A percentile compares a stretch with the other conserved stretches of the same genome.
These are phyloP conservation scores for Drosophila suboccidentalis DNA, from an alignment of 2,888 invertebrate species.

Conservation along the genomic window DNA sequence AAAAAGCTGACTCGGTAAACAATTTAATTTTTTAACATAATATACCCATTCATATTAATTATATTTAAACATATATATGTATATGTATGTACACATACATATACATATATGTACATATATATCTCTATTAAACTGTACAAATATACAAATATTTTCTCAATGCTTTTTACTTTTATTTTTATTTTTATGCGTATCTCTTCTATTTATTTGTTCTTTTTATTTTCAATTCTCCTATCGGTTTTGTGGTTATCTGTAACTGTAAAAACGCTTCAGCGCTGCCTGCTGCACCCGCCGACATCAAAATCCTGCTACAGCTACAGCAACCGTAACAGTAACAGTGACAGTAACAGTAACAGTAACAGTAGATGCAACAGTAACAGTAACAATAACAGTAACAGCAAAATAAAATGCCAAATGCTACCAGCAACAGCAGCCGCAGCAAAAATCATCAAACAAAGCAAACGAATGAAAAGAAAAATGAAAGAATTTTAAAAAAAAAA, in stretches of 20 bases:
- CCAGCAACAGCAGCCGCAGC: conserved; percentile 32
- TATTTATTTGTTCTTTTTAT: conserved; percentile 9
- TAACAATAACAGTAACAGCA: conserved; percentile 24
- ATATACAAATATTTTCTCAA: conserved; percentile 31
- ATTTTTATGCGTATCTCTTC: conserved; percentile 9
- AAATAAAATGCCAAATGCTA: not conserved
- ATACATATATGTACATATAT: conserved; percentile 2
- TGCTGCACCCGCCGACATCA: conserved; percentile 62
- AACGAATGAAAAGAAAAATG: conserved; percentile 26
- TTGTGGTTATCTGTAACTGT: conserved; percentile 35
- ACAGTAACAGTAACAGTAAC: conserved; percentile 32
- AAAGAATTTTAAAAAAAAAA: conserved; percentile 1
- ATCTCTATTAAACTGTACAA: conserved; percentile 10
- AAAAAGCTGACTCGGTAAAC: conserved; percentile 12
- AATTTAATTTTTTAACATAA: conserved; percentile 16
- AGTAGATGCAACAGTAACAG: conserved; percentile 39
- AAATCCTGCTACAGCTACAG: conserved; percentile 61
- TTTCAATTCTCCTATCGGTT: conserved; percentile 21
- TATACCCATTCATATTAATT: conserved; percentile 22
- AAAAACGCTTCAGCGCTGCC: conserved; percentile 69
- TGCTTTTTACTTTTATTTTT: conserved; percentile 32
- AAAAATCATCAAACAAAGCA: conserved; percentile 32
- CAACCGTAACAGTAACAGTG: conserved; percentile 36
- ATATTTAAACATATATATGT: conserved; percentile 15
- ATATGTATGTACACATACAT: conserved; percentile 1